Evolutionary conservation across 2,888 invertebrate genomes (phyloP).

Genomic region (Pterostichus madidus): DNA sequence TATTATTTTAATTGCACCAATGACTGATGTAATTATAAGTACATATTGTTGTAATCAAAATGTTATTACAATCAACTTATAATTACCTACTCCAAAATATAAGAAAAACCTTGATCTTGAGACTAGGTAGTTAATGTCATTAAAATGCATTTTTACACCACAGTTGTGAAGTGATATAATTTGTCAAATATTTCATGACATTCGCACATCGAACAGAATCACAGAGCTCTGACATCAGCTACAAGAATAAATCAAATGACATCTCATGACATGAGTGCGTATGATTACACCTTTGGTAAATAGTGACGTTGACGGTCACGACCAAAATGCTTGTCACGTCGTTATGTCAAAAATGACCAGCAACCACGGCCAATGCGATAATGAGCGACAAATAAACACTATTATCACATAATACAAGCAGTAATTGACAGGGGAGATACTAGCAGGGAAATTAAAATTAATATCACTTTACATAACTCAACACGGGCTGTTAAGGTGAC

Average conservation of each 20-base stretch:
- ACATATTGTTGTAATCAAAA: too few species aligned
- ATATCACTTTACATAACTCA: constrained; percentile 29
- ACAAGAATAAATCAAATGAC: not conserved
- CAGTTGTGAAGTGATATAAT: too few species aligned
- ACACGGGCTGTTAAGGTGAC: constrained; percentile 21
- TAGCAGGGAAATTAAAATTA: constrained; percentile 25
- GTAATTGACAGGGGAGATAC: constrained; percentile 40
- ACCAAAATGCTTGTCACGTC: constrained; percentile 36
- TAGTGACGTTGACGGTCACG: constrained; percentile 39
- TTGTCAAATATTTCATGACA: too few species aligned
- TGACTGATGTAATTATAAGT: too few species aligned
- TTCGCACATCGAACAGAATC: too few species aligned
- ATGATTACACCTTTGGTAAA: constrained; percentile 26
- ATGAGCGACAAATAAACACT: constrained; percentile 47
- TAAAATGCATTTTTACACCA: too few species aligned
- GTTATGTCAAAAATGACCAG: constrained; percentile 48
- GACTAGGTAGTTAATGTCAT: too few species aligned
- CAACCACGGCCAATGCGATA: constrained; percentile 42
- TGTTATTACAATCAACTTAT: too few species aligned
- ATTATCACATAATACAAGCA: constrained; percentile 9
- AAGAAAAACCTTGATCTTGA: too few species aligned
- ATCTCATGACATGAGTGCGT: not conserved
- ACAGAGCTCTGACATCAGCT: too few species aligned
- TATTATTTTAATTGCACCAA: too few species aligned
- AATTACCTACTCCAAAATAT: too few species aligned